Evolutionary conservation across 2,797 vertebrate genomes (phyloP).

Genomic region (Cygnus olor): DNA sequence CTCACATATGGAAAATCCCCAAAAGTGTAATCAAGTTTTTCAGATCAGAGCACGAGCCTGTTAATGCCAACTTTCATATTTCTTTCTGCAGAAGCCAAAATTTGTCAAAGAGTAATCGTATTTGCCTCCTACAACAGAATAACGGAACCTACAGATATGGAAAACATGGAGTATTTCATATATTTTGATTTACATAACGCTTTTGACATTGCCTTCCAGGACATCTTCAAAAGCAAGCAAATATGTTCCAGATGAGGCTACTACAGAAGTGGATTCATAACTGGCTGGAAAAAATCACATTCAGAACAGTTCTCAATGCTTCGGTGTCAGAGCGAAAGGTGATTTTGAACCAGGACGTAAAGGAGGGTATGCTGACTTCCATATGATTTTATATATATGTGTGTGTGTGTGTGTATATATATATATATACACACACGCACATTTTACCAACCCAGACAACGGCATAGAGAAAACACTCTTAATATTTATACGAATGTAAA

Average conservation of each 20-base stretch:
- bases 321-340: not conserved
- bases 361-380: not conserved
- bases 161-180: not conserved
- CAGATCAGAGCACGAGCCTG: not conserved
- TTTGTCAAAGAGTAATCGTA: not conserved
- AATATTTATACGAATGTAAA: not conserved
- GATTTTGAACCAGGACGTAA: not conserved
- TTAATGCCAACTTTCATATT: not conserved
- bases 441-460: not conserved
- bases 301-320: not conserved
- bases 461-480: not conserved
- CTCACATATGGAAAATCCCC: not conserved
- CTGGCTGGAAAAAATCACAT: not conserved
- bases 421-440: no score
- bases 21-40: not conserved
- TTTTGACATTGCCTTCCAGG: not conserved
- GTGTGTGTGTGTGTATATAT: no score
- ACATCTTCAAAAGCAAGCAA: not conserved
- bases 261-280: not conserved
- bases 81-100: conserved; percentile 4
- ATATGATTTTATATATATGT: fast-evolving
- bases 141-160: not conserved
- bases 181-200: not conserved
- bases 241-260: not conserved
- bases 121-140: not conserved